Conservation (phyloP, 2,888 invertebrate species). For the Drosophila koepferae region DNA sequence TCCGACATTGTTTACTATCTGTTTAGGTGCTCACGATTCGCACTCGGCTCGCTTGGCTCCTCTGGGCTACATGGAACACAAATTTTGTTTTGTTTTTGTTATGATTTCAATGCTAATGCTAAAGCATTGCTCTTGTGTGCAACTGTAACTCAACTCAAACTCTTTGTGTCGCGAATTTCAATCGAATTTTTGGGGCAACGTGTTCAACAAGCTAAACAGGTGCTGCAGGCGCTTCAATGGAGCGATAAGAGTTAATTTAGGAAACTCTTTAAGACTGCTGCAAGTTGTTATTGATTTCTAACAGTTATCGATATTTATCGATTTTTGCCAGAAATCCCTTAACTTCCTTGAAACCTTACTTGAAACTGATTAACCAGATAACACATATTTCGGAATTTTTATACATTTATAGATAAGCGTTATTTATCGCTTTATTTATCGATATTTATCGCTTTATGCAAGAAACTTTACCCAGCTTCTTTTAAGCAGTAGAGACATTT, state of each 20-base stretch:
- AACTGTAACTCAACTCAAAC: constrained; percentile 45
- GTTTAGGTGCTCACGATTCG: constrained; percentile 13
- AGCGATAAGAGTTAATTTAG: background rate
- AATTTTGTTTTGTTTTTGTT: constrained; percentile 1
- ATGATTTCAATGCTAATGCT: constrained; percentile 9
- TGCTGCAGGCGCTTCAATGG: background rate
- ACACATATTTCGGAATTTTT: background rate
- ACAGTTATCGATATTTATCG: background rate
- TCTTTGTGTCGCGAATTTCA: background rate
- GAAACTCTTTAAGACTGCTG: background rate
- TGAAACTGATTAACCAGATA: too few species aligned
- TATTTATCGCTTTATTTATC: too few species aligned
- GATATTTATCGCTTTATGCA: background rate
- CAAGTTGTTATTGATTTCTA: background rate
- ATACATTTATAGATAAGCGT: too few species aligned
- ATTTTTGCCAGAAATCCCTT: background rate
- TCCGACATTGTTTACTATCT: constrained; percentile 50
- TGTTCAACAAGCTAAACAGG: background rate
- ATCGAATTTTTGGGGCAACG: background rate
- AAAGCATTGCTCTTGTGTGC: constrained; percentile 15
- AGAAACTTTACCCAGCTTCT: background rate
- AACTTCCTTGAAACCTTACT: too few species aligned
- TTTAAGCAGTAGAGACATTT: background rate
- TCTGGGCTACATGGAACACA: constrained; percentile 19
- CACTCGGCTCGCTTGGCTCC: background rate